phyloP scores from a whole-genome alignment of 2,888 invertebrate species.

The Podotricha telesiphe region DNA sequence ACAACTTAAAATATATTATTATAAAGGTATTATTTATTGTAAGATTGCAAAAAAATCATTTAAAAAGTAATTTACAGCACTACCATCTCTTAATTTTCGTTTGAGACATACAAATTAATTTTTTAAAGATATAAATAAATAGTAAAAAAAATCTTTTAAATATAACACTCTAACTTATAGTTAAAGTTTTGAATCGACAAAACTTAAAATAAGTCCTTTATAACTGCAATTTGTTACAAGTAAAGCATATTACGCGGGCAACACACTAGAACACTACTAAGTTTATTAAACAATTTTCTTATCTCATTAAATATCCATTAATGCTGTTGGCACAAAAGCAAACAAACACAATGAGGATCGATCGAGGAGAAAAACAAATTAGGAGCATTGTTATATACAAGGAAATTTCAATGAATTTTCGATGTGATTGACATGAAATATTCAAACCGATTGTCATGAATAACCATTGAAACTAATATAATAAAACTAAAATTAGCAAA shows the following conservation, averaged over 20 bases:
- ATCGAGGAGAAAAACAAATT: slow-evolving; percentile 65
- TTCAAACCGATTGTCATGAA: slow-evolving; percentile 74
- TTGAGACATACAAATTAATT: slow-evolving; percentile 68
- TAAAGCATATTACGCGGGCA: slow-evolving; percentile 52
- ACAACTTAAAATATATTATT: slow-evolving; percentile 50
- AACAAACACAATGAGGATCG: slow-evolving; percentile 76
- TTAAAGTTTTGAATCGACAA: slow-evolving; percentile 82
- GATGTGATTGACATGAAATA: slow-evolving; percentile 53
- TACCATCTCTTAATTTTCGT: slow-evolving; percentile 56
- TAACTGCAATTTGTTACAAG: slow-evolving; percentile 60
- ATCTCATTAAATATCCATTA: slow-evolving; percentile 66
- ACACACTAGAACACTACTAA: slow-evolving; percentile 45
- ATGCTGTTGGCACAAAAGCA: slow-evolving; percentile 72
- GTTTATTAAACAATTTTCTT: slow-evolving; percentile 49
- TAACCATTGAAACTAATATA: slow-evolving; percentile 75
- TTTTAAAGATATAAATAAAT: slow-evolving; percentile 74
- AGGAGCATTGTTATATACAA: slow-evolving; percentile 66
- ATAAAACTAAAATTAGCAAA: slow-evolving; percentile 72
- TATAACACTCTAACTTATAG: slow-evolving; percentile 81
- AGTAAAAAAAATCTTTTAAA: slow-evolving; percentile 68
- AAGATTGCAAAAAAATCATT: slow-evolving; percentile 60
- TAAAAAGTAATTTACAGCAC: slow-evolving; percentile 62
- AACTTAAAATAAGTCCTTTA: slow-evolving; percentile 82
- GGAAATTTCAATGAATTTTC: slow-evolving; percentile 50
- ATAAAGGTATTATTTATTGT: slow-evolving; percentile 55